Percentiles rank a stretch among this genome's conserved stretches.
Conservation (phyloP, 1,140 invertebrate genomes). For the Cryptotermes secundus region DNA sequence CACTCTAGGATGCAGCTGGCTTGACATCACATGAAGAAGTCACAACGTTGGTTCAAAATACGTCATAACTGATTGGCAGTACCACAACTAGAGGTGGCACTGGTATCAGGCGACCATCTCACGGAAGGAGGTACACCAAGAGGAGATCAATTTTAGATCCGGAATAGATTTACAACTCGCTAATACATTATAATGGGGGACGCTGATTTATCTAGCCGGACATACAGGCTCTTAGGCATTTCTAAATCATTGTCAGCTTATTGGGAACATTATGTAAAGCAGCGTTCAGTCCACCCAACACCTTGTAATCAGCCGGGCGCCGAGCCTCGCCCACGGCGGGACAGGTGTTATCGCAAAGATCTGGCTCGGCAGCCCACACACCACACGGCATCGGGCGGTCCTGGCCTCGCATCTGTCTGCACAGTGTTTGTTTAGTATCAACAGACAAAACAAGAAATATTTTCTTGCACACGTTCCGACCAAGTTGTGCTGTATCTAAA, state of each 20-base stretch:
- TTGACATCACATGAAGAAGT: not conserved
- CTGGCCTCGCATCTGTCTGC: not conserved
- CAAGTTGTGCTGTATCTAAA: no score
- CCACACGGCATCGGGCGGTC: conserved; percentile 14
- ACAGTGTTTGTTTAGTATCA: not conserved
- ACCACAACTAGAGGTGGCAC: not conserved
- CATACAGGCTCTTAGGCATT: not conserved
- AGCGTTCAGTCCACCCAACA: not conserved
- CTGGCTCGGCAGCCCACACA: not conserved
- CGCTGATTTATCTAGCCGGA: not conserved
- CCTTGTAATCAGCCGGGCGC: conserved; percentile 1
- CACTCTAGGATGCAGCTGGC: no score
- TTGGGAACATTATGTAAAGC: conserved; percentile 9
- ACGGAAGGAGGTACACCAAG: not conserved
- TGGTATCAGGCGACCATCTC: not conserved
- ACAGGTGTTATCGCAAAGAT: not conserved
- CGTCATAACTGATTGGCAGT: not conserved
- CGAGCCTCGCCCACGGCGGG: not conserved
- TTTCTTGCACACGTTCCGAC: no score
- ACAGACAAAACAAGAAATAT: no score
- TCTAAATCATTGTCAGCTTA: conserved; percentile 17
- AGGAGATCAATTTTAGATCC: conserved; percentile 8
- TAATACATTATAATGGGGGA: conserved; percentile 5
- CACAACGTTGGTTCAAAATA: not conserved
- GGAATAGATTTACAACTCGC: not conserved